phyloP scores from a whole-genome alignment of 2,888 invertebrate genomes.

The Rhingia campestris region DNA sequence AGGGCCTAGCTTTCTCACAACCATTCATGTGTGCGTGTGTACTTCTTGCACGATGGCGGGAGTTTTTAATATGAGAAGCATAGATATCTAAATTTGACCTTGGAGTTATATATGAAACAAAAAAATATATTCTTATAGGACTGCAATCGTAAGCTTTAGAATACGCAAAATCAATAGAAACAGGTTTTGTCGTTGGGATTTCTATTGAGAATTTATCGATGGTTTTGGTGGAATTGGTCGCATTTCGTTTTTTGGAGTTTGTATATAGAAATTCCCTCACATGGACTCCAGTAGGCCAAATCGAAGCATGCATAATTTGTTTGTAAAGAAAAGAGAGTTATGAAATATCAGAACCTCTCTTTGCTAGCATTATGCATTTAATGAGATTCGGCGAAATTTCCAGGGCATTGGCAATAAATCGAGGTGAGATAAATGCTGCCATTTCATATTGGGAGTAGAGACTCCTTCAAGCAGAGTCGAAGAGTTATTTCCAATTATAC shows the following conservation, averaged over 20 bases:
- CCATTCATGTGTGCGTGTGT: too few species aligned
- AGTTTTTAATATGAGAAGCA: slow-evolving; percentile 19
- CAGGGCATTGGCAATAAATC: not conserved
- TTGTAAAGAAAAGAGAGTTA: not conserved
- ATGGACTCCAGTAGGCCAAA: too few species aligned
- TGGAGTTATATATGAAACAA: too few species aligned
- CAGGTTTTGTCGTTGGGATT: not conserved
- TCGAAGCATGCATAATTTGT: not conserved
- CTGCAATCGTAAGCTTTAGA: not conserved
- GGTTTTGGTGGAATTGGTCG: not conserved
- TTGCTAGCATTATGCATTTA: not conserved
- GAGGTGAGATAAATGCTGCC: slow-evolving; percentile 5
- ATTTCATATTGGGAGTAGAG: not conserved
- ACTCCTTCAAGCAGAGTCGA: not conserved
- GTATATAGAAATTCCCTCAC: slow-evolving; percentile 7
- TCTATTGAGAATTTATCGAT: not conserved
- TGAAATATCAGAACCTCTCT: not conserved
- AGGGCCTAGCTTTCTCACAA: too few species aligned
- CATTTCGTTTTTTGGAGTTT: slow-evolving; percentile 6
- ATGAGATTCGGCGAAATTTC: too few species aligned
- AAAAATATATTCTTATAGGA: slow-evolving; percentile 14
- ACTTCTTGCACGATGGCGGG: too few species aligned
- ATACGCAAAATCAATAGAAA: not conserved
- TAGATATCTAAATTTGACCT: slow-evolving; percentile 8
- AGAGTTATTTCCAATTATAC: slow-evolving; percentile 19